Conservation (phyloP, 2,797 vertebrate genomes). For the Helarctos malayanus region DNA sequence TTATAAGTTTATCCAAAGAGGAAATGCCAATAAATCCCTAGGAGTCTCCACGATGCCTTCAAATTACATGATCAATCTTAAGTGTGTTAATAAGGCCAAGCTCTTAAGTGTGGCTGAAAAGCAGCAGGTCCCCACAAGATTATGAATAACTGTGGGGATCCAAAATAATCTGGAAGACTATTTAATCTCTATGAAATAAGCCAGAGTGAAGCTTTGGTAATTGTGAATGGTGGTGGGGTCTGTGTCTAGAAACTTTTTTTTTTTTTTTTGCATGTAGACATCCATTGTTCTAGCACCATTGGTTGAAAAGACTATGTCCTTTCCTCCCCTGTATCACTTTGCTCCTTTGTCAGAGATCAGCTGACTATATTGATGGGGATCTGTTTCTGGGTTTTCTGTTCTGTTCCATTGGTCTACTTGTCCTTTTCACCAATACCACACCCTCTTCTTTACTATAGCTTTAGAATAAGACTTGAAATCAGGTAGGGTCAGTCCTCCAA, state of each 20-base stretch:
- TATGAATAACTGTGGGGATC: background rate
- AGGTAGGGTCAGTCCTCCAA: background rate
- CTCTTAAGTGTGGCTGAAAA: background rate
- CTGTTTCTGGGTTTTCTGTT: background rate
- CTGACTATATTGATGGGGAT: background rate
- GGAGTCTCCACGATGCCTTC: background rate
- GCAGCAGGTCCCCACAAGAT: background rate
- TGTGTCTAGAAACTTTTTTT: background rate
- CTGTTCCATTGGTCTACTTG: background rate
- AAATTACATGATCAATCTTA: background rate
- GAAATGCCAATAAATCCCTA: background rate
- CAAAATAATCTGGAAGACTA: background rate
- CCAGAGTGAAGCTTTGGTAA: background rate
- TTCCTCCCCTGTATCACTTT: background rate
- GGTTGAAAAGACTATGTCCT: background rate
- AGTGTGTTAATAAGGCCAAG: background rate
- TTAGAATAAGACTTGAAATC: background rate
- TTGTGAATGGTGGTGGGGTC: background rate
- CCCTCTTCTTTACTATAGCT: background rate
- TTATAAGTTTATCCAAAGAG: conserved; percentile 37
- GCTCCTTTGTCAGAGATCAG: background rate
- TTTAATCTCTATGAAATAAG: background rate
- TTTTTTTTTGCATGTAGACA: background rate
- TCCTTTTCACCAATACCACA: background rate
- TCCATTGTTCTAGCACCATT: background rate